phyloP scores from a whole-genome alignment of 1,140 invertebrate species.

The Drosophila subobscura region DNA sequence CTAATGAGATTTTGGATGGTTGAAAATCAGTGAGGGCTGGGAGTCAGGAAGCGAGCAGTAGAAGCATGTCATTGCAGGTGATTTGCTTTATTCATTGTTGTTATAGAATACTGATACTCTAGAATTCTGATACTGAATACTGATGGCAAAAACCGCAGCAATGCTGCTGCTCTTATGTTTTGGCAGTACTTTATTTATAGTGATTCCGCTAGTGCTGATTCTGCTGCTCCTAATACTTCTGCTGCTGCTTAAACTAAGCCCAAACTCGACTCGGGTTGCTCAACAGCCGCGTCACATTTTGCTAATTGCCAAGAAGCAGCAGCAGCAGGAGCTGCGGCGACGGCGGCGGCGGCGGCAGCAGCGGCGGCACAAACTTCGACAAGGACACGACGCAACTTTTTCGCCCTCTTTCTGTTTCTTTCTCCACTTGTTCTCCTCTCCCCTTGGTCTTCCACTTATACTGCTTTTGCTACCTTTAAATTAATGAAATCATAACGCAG shows the following conservation, averaged over 20 bases:
- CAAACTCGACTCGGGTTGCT: constrained; percentile 51
- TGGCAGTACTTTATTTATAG: neutral
- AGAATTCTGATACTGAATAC: no score
- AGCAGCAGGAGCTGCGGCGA: constrained; percentile 5
- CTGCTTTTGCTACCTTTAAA: constrained; percentile 42
- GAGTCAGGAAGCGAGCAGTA: no score
- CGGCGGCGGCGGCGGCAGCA: neutral
- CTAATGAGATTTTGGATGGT: no score
- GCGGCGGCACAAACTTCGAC: constrained; percentile 46
- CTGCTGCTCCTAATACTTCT: neutral
- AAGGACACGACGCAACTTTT: constrained; percentile 55
- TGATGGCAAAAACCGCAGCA: no score
- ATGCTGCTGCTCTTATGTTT: no score
- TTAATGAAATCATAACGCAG: constrained; percentile 71
- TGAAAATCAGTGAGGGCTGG: no score
- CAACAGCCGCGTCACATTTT: constrained; percentile 61
- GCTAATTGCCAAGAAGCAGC: constrained; percentile 50
- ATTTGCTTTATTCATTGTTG: no score
- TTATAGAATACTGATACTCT: no score
- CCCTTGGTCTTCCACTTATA: constrained; percentile 2
- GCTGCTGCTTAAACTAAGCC: constrained; percentile 43
- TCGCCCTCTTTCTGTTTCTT: constrained; percentile 32
- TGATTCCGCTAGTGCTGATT: constrained; percentile 27
- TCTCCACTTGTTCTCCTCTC: constrained; percentile 2
- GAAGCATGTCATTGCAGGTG: no score